Percentiles rank a stretch among this genome's conserved stretches.
Evolutionary conservation across 2,888 invertebrate species (phyloP).

Genomic region (Bugula neritina): DNA sequence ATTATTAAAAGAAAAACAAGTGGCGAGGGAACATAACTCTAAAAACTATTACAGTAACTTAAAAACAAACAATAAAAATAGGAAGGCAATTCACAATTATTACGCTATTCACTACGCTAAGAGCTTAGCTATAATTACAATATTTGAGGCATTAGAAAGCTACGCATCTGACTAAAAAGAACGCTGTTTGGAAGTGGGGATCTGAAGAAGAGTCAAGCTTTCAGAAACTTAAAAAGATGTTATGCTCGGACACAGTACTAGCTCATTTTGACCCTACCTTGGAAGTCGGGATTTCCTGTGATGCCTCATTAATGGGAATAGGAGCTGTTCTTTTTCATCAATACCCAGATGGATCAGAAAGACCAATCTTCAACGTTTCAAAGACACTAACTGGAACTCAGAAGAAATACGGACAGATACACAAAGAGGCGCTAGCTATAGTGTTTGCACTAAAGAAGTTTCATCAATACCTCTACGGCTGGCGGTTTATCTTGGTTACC

Average conservation of each 20-base stretch:
- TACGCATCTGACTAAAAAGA: slow-evolving; percentile 29
- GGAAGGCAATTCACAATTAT: too few species aligned
- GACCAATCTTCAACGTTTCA: slow-evolving; percentile 30
- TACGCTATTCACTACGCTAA: too few species aligned
- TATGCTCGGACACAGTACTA: slow-evolving; percentile 27
- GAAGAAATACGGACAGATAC: slow-evolving; percentile 30
- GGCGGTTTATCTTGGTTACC: slow-evolving; percentile 28
- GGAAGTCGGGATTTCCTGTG: slow-evolving; percentile 30
- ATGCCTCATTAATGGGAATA: slow-evolving; percentile 31
- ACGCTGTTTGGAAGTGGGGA: slow-evolving; percentile 27
- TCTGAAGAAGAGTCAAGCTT: slow-evolving; percentile 26
- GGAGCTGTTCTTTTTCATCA: slow-evolving; percentile 31
- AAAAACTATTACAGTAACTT: too few species aligned
- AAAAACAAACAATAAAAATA: too few species aligned
- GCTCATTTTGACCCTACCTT: slow-evolving; percentile 30
- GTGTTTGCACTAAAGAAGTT: slow-evolving; percentile 31
- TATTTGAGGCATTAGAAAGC: too few species aligned
- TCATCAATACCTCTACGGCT: slow-evolving; percentile 30
- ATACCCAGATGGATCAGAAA: slow-evolving; percentile 30
- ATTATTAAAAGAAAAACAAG: too few species aligned
- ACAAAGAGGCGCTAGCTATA: slow-evolving; percentile 31
- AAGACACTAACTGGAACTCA: slow-evolving; percentile 29
- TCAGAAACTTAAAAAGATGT: slow-evolving; percentile 25
- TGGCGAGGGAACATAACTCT: too few species aligned
- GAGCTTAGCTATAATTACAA: too few species aligned